Percentiles rank a stretch among this genome's conserved stretches.
Conservation (phyloP, 2,888 invertebrate genomes). For the Dryococelus australis region DNA sequence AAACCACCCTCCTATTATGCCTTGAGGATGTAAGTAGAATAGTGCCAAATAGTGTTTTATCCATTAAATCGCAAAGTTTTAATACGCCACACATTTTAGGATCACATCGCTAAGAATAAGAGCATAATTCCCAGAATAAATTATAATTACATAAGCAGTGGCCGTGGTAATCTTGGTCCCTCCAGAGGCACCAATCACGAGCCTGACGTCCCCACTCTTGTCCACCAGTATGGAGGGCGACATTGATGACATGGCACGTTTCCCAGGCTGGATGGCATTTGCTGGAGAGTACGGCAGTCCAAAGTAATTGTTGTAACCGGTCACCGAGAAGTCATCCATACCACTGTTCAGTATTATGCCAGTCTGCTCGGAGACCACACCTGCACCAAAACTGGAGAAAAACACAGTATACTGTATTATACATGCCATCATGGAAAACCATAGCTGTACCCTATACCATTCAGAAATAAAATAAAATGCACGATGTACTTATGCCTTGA, state of each 20-base stretch:
- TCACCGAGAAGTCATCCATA: conserved; percentile 94
- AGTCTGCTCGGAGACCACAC: conserved; percentile 76
- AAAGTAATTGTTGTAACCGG: conserved; percentile 73
- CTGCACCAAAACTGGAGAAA: conserved; percentile 79
- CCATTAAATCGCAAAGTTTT: too few relatives aligned
- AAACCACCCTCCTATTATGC: too few relatives aligned
- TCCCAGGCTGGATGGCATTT: conserved; percentile 81
- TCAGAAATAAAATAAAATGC: not conserved
- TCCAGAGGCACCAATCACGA: conserved; percentile 65
- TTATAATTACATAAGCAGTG: conserved; percentile 53
- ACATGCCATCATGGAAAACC: not conserved
- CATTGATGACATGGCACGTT: conserved; percentile 89
- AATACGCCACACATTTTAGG: too few relatives aligned
- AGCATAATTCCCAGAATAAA: too few relatives aligned
- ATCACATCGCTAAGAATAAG: too few relatives aligned
- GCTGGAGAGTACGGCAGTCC: conserved; percentile 78
- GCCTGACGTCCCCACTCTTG: conserved; percentile 56
- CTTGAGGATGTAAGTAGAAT: too few relatives aligned
- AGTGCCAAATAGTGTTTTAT: too few relatives aligned
- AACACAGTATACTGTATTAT: conserved; percentile 26
- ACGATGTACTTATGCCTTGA: not conserved
- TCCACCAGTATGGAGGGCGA: conserved; percentile 80
- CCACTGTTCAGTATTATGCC: conserved; percentile 95
- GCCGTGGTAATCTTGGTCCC: conserved; percentile 65
- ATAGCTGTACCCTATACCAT: not conserved